Evolutionary conservation across 1,140 invertebrate genomes (phyloP).

Genomic region (Propsilocerus akamusi): DNA sequence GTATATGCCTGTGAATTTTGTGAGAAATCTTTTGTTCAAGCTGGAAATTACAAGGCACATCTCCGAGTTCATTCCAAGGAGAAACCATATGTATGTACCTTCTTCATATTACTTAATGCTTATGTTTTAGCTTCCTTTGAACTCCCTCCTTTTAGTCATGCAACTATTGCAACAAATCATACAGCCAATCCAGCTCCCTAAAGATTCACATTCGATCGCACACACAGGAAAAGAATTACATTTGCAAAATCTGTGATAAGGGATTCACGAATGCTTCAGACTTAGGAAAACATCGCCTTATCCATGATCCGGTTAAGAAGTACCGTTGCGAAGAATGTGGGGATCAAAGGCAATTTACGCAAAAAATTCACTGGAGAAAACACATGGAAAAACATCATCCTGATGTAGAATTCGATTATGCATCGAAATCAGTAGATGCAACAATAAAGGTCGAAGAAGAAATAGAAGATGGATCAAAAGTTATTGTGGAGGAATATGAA

Average conservation of each 20-base stretch:
- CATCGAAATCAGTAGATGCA: too few species aligned
- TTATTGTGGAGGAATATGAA: too few species aligned
- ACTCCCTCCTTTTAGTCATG: too few species aligned
- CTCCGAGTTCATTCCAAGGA: not conserved
- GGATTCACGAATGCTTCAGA: conserved; percentile 33
- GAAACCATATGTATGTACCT: not conserved
- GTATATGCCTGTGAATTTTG: not conserved
- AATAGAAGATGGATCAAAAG: too few species aligned
- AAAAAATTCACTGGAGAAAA: too few species aligned
- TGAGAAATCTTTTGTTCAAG: not conserved
- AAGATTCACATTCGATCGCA: conserved; percentile 12
- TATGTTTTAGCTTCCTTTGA: too few species aligned
- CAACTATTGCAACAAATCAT: not conserved
- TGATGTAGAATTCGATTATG: too few species aligned
- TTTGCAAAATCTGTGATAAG: conserved; percentile 28
- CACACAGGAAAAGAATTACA: conserved; percentile 31
- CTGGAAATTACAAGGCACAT: not conserved
- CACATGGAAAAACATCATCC: too few species aligned
- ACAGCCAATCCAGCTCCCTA: not conserved
- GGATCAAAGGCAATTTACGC: too few species aligned
- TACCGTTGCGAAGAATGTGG: too few species aligned
- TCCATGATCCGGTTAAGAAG: conserved; percentile 22
- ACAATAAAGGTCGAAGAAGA: too few species aligned
- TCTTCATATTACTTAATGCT: too few species aligned
- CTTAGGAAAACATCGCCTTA: conserved; percentile 32